Evolutionary conservation across 2,113 vertebrate genomes (phyloP), one percentile per base, ranked within the genome.

Genomic region (Sciurus niger): DNA sequence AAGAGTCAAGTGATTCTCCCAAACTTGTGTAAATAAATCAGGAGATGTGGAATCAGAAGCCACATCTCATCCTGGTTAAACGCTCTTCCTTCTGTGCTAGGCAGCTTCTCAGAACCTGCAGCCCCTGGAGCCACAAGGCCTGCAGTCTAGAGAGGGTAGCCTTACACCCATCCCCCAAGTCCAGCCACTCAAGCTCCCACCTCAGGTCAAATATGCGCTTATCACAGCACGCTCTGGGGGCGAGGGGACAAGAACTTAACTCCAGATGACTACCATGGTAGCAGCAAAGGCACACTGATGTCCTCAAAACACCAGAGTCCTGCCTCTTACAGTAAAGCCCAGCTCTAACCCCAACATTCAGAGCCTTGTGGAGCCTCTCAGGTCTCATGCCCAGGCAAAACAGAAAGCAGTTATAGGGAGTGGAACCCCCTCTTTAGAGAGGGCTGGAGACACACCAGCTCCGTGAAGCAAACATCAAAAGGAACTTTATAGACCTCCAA

Each of bases 71-170:
- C 43, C 46, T 46, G 13, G 32, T 34, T 88, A 53, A 32, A 43
- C 0, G 6, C 74, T 65, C 63, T 84, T 73, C 28, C 14, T 79
- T 28, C 14, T 34, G 34, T 2, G 2, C 1, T 1, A 25, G 4
- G 9, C 28, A 55, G 37, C 20, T 90, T 46, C 65, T 72, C 74
- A 6, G 32, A 93, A 60, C 9, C 40, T 51, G 1, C 3, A 34
- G 37, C 74, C 14, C 48, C 6, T n/a, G 74, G n/a, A 76, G 46
- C 30, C 30, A 18, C n/a, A 28, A 0, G 20, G 12, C 22, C 8
- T 1, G 0, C 0, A 1, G 22, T 37, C 46, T 58, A 25, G 34
- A 4, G 37, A 53, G 4, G 2, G 14, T 13, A 3, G 12, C 37
- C 67, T 93, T 24, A 2, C 8, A 17, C 6, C 22, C 0, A 58